Conservation (phyloP, 2,888 invertebrate genomes). For the Machimus rusticus region DNA sequence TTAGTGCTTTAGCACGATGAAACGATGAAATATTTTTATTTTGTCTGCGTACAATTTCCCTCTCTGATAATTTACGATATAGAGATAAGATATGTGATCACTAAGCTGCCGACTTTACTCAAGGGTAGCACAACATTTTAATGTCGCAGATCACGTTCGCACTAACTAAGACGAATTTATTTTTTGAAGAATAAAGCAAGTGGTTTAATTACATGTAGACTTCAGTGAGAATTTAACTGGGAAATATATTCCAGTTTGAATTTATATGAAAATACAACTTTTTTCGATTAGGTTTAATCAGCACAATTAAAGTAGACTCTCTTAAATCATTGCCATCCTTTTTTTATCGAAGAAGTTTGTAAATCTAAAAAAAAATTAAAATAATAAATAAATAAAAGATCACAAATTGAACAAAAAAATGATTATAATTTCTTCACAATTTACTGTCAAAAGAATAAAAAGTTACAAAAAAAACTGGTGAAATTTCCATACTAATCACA, state of each 20-base stretch:
- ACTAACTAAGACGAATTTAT: background rate
- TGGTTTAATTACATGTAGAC: background rate
- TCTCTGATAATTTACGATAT: background rate
- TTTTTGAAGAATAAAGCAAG: background rate
- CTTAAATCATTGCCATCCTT: background rate
- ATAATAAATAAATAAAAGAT: background rate
- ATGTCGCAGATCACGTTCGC: background rate
- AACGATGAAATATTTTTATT: background rate
- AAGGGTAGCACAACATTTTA: background rate
- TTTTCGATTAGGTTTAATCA: too few species aligned
- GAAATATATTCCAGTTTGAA: background rate
- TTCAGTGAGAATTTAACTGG: background rate
- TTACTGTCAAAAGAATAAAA: background rate
- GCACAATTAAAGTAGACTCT: too few species aligned
- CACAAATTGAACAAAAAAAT: background rate
- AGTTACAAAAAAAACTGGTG: conserved; percentile 5
- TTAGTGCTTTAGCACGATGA: background rate
- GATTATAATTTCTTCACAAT: background rate
- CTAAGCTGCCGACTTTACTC: background rate
- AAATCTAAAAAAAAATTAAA: background rate
- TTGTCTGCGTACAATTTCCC: background rate
- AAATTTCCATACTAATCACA: conserved; percentile 15
- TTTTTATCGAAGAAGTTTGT: background rate
- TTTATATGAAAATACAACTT: background rate
- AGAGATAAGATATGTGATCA: background rate